Conservation (phyloP, 2,113 vertebrate genomes). For the Mormyrus lacerda region DNA sequence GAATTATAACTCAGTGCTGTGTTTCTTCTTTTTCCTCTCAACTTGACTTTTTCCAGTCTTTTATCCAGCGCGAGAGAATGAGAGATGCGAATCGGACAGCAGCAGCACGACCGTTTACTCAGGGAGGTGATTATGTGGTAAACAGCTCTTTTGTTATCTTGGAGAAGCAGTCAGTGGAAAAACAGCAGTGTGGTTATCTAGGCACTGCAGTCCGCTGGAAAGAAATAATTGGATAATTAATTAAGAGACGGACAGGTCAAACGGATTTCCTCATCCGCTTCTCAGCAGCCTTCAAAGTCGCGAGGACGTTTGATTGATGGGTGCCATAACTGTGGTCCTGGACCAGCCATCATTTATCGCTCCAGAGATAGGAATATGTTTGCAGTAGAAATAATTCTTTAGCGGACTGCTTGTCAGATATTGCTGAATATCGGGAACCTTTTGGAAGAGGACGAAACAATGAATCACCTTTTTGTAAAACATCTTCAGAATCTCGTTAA, state of each 20-base stretch:
- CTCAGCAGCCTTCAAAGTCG: conserved; percentile 38
- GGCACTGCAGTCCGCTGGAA: conserved; percentile 52
- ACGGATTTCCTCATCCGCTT: conserved; percentile 48
- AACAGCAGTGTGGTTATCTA: conserved; percentile 58
- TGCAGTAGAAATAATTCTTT: not conserved
- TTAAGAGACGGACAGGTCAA: conserved; percentile 59
- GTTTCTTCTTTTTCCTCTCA: not conserved
- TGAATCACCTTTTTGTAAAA: not conserved
- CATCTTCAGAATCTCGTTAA: conserved; percentile 7
- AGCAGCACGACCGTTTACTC: conserved; percentile 41
- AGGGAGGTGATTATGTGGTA: conserved; percentile 51
- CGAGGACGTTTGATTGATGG: conserved; percentile 51
- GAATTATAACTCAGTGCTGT: conserved; percentile 8
- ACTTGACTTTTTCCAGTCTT: conserved; percentile 9
- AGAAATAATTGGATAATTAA: conserved; percentile 66
- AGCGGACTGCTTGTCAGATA: not conserved
- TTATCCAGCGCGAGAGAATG: not conserved
- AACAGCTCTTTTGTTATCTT: conserved; percentile 54
- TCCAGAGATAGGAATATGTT: not conserved
- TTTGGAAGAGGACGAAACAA: not conserved
- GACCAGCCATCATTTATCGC: not conserved
- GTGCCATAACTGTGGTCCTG: conserved; percentile 32
- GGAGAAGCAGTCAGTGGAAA: conserved; percentile 48
- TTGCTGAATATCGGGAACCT: not conserved
- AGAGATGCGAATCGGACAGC: conserved; percentile 26